A percentile compares a stretch with the other conserved stretches of the same genome.
Conservation (phyloP, 2,888 invertebrate species). For the Pterostichus niger region DNA sequence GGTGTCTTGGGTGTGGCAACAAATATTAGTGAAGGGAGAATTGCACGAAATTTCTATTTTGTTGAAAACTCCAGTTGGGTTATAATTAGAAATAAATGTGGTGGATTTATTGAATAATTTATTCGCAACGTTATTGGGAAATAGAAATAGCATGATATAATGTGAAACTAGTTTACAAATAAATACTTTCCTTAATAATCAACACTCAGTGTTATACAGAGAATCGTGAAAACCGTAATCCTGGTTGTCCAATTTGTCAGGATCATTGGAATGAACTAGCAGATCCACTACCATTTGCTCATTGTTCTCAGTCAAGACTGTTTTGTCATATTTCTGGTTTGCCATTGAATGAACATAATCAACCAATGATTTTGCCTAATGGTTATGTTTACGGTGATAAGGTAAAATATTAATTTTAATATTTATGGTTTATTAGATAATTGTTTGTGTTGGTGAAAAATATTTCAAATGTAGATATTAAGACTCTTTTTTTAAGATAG, state of each 20-base stretch:
- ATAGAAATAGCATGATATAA: too few relatives aligned
- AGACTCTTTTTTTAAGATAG: too few relatives aligned
- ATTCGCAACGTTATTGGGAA: too few relatives aligned
- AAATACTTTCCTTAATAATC: conserved; percentile 72
- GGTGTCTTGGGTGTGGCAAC: too few relatives aligned
- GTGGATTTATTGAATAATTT: too few relatives aligned
- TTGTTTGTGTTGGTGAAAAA: conserved; percentile 6
- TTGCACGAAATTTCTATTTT: too few relatives aligned
- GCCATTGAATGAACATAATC: conserved; percentile 97
- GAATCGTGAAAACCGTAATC: conserved; percentile 83
- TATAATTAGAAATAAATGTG: too few relatives aligned
- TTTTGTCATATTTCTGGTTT: conserved; percentile 94
- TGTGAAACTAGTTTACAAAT: not conserved
- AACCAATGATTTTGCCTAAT: conserved; percentile 99
- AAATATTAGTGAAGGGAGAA: too few relatives aligned
- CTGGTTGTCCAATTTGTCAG: conserved; percentile 96
- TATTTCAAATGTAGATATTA: too few relatives aligned
- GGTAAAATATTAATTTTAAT: conserved; percentile 76
- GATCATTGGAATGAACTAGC: conserved; percentile 93
- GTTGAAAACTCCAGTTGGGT: too few relatives aligned
- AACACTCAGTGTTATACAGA: conserved; percentile 85
- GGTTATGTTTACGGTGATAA: conserved; percentile 97
- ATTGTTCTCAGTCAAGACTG: conserved; percentile 96
- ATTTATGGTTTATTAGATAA: not conserved
- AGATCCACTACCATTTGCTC: conserved; percentile 92